Percentiles rank a stretch among this genome's conserved stretches.
phyloP scores from a whole-genome alignment of 2,113 vertebrate species.

The Oncorhynchus kisutch region DNA sequence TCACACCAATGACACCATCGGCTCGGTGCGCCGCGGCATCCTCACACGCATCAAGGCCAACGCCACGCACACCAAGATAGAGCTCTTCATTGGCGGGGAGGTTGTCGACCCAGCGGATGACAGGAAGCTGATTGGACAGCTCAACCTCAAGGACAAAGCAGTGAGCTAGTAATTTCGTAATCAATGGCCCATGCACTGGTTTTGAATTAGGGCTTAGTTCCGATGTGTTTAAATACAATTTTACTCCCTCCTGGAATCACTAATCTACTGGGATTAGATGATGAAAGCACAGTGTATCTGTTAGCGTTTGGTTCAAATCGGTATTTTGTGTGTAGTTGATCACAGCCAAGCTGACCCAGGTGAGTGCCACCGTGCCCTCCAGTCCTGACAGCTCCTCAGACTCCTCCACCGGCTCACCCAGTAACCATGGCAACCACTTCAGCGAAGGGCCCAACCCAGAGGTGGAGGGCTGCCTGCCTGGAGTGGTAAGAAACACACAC shows the following conservation, averaged over 20 bases:
- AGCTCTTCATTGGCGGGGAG: conserved; percentile 87
- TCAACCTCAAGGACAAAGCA: conserved; percentile 91
- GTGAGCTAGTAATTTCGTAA: conserved; percentile 58
- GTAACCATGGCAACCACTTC: conserved; percentile 89
- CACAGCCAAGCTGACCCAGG: conserved; percentile 90
- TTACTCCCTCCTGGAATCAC: too few relatives aligned
- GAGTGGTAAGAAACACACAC: conserved; percentile 74
- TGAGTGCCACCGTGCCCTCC: conserved; percentile 92
- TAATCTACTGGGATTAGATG: background rate
- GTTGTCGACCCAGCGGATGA: conserved; percentile 88
- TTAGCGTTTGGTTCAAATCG: too few relatives aligned
- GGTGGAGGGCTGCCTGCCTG: conserved; percentile 89
- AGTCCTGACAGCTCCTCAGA: conserved; percentile 91
- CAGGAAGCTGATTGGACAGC: conserved; percentile 86
- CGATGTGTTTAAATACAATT: too few relatives aligned
- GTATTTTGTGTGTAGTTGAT: conserved; percentile 73
- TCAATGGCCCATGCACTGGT: background rate
- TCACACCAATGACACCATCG: conserved; percentile 88
- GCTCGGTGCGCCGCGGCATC: conserved; percentile 87
- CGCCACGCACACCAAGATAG: conserved; percentile 86
- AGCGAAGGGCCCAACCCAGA: conserved; percentile 90
- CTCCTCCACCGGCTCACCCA: conserved; percentile 90
- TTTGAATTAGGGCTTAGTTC: background rate
- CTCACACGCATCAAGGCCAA: conserved; percentile 89
- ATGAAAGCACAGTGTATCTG: background rate